Evolutionary conservation across 2,888 invertebrate genomes (phyloP).

Genomic region (Osedax fenrisi): DNA sequence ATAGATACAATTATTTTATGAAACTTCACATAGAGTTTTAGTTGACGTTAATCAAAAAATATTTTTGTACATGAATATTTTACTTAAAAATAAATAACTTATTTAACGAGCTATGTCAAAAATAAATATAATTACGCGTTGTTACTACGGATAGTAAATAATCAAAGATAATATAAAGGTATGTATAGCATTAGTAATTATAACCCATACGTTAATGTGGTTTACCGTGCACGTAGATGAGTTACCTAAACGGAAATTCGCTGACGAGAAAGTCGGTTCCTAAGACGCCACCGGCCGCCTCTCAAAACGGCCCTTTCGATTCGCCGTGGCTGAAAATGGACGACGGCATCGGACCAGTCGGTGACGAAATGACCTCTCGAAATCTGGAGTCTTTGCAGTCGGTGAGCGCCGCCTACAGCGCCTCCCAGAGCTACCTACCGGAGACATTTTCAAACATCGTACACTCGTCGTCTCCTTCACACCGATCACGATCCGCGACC

Average conservation of each 20-base stretch:
- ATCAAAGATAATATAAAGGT: too few species aligned
- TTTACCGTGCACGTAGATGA: too few species aligned
- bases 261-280: neutral
- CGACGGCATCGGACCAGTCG: neutral
- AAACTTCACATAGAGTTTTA: too few species aligned
- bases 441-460: neutral
- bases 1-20: too few species aligned
- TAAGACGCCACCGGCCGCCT: neutral
- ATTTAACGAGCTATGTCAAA: too few species aligned
- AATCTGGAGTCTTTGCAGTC: slow-evolving; percentile 35
- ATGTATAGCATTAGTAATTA: too few species aligned
- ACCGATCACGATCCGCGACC: neutral
- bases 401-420: slow-evolving; percentile 38
- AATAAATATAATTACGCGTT: too few species aligned
- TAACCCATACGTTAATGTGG: too few species aligned
- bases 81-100: too few species aligned
- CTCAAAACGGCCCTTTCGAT: neutral
- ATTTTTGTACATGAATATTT: too few species aligned
- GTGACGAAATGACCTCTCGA: neutral
- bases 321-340: neutral
- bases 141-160: too few species aligned
- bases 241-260: neutral
- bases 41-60: too few species aligned
- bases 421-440: neutral
- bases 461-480: neutral